A percentile compares a stretch with the other conserved stretches of the same genome.
phyloP scores from a whole-genome alignment of 2,797 vertebrate species.

The Premnoplex brunnescens region DNA sequence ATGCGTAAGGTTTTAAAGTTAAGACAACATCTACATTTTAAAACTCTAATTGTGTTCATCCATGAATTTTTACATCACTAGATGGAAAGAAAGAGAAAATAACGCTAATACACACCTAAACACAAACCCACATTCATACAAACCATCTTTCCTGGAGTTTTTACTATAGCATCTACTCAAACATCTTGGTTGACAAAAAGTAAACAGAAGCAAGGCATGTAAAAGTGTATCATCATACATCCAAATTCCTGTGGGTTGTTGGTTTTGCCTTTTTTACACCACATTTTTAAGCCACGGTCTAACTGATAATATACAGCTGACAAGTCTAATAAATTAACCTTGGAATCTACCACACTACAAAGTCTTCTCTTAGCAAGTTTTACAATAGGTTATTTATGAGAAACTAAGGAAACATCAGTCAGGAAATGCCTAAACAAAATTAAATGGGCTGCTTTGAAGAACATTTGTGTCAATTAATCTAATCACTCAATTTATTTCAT shows the following conservation, averaged over 20 bases:
- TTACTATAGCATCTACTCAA: background rate
- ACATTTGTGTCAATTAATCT: conserved; percentile 49
- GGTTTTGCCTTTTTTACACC: background rate
- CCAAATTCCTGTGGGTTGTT: background rate
- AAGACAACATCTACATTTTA: background rate
- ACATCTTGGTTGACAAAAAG: background rate
- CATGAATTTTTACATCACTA: background rate
- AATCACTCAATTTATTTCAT: conserved; percentile 55
- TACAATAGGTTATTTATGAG: conserved; percentile 41
- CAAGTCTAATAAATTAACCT: conserved; percentile 12
- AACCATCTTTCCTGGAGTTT: background rate
- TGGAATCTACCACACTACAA: background rate
- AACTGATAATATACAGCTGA: accelerated
- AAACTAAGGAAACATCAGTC: conserved; percentile 36
- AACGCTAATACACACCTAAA: background rate
- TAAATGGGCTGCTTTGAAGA: conserved; percentile 29
- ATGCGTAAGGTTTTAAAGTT: background rate
- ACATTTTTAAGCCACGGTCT: background rate
- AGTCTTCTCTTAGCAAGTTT: background rate
- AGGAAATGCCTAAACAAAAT: conserved; percentile 48
- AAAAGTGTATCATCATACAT: background rate
- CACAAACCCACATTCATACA: accelerated
- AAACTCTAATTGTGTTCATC: background rate
- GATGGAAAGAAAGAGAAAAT: background rate
- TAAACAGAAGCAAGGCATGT: background rate